A percentile compares a stretch with the other conserved stretches of the same genome.
These are phyloP conservation scores for Galaxea fascicularis DNA, from an alignment of 92 coral and sea anemone genomes.

Conservation along the genomic window DNA sequence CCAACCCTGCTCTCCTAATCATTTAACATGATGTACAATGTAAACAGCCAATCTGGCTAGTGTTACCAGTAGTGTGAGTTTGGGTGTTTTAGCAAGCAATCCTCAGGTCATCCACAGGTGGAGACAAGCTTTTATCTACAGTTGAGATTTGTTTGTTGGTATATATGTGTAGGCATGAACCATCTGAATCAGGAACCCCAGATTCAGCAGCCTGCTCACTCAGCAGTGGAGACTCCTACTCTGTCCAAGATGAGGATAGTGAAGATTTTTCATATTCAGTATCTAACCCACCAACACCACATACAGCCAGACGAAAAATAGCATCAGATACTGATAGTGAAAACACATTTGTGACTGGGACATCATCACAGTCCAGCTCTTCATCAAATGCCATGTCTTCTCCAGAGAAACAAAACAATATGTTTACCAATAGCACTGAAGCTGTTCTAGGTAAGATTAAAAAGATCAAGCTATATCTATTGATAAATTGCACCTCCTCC, in stretches of 20 bases:
- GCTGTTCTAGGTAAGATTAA: conserved; percentile 65
- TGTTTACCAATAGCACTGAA: conserved; percentile 50
- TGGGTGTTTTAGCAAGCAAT: no score
- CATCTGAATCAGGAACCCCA: conserved; percentile 17
- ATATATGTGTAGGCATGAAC: conserved; percentile 6
- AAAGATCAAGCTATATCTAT: not conserved
- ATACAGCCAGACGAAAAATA: conserved; percentile 44
- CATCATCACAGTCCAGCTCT: conserved; percentile 28
- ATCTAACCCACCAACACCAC: conserved; percentile 96
- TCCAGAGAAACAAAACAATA: conserved; percentile 32
- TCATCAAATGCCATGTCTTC: conserved; percentile 27
- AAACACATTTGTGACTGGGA: conserved; percentile 67
- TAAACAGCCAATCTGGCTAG: not conserved
- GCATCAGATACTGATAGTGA: conserved; percentile 84
- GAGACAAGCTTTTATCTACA: no score
- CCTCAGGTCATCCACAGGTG: no score
- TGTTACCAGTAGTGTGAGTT: not conserved
- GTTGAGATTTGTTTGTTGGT: not conserved
- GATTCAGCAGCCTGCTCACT: conserved; percentile 82
- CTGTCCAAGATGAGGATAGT: conserved; percentile 77
- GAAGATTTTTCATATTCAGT: conserved; percentile 87
- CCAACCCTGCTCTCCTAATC: no score
- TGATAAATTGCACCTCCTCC: no score
- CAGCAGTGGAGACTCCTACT: conserved; percentile 84
- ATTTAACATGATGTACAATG: no score